phyloP scores from a whole-genome alignment of 1,140 invertebrate genomes.

The Microvelia longipes region DNA sequence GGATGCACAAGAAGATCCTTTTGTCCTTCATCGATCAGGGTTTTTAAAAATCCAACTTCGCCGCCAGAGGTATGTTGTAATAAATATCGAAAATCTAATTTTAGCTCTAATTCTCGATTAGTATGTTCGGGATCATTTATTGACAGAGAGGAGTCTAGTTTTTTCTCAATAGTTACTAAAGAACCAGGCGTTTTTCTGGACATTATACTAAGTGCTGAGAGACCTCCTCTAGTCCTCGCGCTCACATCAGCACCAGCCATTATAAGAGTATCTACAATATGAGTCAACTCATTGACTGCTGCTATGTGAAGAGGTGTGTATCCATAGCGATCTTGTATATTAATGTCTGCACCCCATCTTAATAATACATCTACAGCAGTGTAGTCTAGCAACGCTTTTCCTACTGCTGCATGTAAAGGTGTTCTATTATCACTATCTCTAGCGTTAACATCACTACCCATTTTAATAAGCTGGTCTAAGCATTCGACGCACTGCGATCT shows the following conservation, averaged over 20 bases:
- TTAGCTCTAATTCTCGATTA: slow-evolving; percentile 61
- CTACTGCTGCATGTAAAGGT: slow-evolving; percentile 58
- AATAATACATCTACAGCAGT: slow-evolving; percentile 57
- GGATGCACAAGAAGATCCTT: slow-evolving; percentile 69
- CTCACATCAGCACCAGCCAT: slow-evolving; percentile 71
- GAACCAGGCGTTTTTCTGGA: slow-evolving; percentile 66
- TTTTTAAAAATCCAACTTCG: slow-evolving; percentile 65
- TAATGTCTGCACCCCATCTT: slow-evolving; percentile 62
- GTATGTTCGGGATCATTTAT: slow-evolving; percentile 59
- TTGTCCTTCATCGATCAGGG: slow-evolving; percentile 66
- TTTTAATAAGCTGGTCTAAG: slow-evolving; percentile 54
- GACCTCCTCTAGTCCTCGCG: slow-evolving; percentile 63
- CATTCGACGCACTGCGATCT: slow-evolving; percentile 58
- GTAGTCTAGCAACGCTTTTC: slow-evolving; percentile 54
- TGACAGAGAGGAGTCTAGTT: slow-evolving; percentile 58
- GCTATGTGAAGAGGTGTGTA: slow-evolving; percentile 79
- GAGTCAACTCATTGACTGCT: slow-evolving; percentile 64
- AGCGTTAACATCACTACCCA: slow-evolving; percentile 53
- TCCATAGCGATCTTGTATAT: slow-evolving; percentile 71
- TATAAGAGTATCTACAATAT: slow-evolving; percentile 65
- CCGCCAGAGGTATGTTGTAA: slow-evolving; percentile 59
- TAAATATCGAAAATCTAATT: slow-evolving; percentile 61
- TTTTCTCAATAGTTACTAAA: slow-evolving; percentile 54
- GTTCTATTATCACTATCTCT: slow-evolving; percentile 61
- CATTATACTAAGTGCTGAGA: slow-evolving; percentile 64